Percentiles rank a stretch among this genome's conserved stretches.
Evolutionary conservation across 2,888 invertebrate species (phyloP).

Genomic region (Hyles lineata): DNA sequence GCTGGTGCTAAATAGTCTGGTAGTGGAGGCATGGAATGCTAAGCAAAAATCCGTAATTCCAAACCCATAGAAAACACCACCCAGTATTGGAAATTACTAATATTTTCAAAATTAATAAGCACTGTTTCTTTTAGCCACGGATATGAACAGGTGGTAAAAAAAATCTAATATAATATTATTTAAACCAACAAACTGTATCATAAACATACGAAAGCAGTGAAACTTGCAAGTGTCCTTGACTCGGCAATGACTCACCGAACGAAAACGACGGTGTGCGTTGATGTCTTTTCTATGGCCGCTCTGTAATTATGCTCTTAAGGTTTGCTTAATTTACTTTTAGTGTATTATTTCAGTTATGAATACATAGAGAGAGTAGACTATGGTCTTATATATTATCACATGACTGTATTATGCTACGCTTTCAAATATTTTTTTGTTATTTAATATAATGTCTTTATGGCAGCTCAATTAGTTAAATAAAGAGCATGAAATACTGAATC

Average conservation of each 20-base stretch:
- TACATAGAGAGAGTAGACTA: not conserved
- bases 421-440: not conserved
- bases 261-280: constrained; percentile 48
- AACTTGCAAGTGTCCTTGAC: constrained; percentile 44
- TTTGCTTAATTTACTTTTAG: not conserved
- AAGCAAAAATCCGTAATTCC: too few species aligned
- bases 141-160: too few species aligned
- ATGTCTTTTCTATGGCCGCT: constrained; percentile 54
- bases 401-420: not conserved
- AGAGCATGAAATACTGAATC: not conserved
- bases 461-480: not conserved
- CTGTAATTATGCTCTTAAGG: not conserved
- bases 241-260: constrained; percentile 23
- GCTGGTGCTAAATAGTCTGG: too few species aligned
- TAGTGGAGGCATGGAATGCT: too few species aligned
- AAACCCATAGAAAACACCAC: too few species aligned
- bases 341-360: constrained; percentile 4
- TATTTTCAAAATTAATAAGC: too few species aligned
- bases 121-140: too few species aligned
- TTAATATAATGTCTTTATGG: not conserved
- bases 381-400: not conserved
- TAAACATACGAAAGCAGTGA: constrained; percentile 18
- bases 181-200: not conserved
- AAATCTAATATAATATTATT: not conserved
- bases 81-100: too few species aligned